Base-by-base conservation (phyloP, 2,797 vertebrate species). In the Arrhamphus sclerolepis region DNA sequence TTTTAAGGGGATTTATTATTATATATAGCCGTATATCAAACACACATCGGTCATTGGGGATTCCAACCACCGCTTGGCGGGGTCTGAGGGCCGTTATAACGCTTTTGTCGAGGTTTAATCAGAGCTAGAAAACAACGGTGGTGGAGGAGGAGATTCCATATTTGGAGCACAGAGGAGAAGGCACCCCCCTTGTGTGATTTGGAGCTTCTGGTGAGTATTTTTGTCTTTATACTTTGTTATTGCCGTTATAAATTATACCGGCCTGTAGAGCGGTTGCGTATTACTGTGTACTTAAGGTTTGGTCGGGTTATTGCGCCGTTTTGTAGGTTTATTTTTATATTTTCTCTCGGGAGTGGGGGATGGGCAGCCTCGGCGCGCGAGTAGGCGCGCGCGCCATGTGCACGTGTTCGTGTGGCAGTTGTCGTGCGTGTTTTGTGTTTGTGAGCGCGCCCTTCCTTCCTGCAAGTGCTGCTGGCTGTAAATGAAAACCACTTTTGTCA, bases 141-240 rank as follows among this genome's bases (percentile, higher is more conserved):
- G 87, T 77, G 87, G 89, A 82, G 92, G 92, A 93, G 91, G 92
- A 93, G 91, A 92, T 90, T 90, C 92, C 92, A 90, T 89, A 92
- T 92, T 90, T 89, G 89, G 88, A 88, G 89, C 86, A 86, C 69
- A 82, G 89, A 87, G 87, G 85, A 91, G 88, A 88, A 87, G 83
- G 82, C 91, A 71, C 89, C 88, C 88, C 89, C 87, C 47, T 46
- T 83, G 87, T 92, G 91, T 90, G 85, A 83, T 87, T 84, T 80
- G 84, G 85, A 89, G 82, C 83, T 87, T 84, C 61, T 59, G 91
- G 93, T 93, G 83, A 94, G 92, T 90, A 87, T 90, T 87, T 84
- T 29, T 66, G 49, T 14, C 18, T 44, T 82, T 87, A 72, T 38
- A 22, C 58, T 48, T n/a, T 2, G 44, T 60, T 52, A 61, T 80